Conservation (phyloP, 2,797 vertebrate species). For the Mastacembelus armatus region DNA sequence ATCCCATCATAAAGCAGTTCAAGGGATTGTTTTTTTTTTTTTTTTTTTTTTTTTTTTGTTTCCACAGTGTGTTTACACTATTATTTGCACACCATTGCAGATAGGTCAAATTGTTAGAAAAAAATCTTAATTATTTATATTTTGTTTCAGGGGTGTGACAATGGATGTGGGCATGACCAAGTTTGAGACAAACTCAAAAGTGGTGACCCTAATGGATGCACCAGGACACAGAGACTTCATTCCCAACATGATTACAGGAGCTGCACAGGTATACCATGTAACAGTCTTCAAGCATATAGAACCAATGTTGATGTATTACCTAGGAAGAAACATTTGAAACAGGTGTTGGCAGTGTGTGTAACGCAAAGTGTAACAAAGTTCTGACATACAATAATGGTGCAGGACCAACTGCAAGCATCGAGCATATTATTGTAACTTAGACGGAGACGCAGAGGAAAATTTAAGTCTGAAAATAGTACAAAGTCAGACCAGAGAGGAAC, state of each 20-base stretch:
- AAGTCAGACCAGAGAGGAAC: too few species aligned
- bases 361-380: too few species aligned
- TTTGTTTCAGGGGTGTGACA: conserved; percentile 90
- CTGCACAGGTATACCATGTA: conserved; percentile 90
- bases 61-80: background rate
- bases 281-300: background rate
- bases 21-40: background rate
- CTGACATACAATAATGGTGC: too few species aligned
- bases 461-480: too few species aligned
- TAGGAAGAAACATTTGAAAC: background rate
- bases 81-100: background rate
- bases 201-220: conserved; percentile 98
- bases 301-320: too few species aligned
- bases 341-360: too few species aligned
- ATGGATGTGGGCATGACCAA: conserved; percentile 99
- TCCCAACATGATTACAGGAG: conserved; percentile 99
- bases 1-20: too few species aligned
- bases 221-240: conserved; percentile 99
- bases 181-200: conserved; percentile 95
- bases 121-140: background rate
- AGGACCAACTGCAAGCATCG: too few species aligned
- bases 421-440: too few species aligned
- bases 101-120: background rate
- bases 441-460: too few species aligned
- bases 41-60: too few species aligned